Percentiles rank a stretch among this genome's conserved stretches.
Evolutionary conservation across 2,888 invertebrate species (phyloP).

Genomic region (Rhodophaea formosa): DNA sequence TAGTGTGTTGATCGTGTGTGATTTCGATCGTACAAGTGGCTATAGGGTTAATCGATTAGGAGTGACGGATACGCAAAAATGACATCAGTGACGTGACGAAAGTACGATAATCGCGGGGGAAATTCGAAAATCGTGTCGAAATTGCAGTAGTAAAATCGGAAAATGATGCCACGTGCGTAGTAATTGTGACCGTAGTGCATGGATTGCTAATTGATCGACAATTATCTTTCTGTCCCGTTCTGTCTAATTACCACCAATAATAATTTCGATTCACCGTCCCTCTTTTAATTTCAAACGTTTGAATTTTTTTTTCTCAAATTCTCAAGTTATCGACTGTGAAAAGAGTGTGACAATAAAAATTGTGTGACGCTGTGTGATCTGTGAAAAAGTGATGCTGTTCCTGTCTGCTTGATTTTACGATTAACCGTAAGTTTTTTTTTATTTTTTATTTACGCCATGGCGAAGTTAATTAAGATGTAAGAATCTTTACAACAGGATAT

Average conservation of each 20-base stretch:
- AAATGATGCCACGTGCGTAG: constrained; percentile 69
- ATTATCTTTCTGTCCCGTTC: constrained; percentile 67
- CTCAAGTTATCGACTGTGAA: constrained; percentile 29
- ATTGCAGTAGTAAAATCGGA: constrained; percentile 40
- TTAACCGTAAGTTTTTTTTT: constrained; percentile 65
- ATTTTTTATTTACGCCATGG: constrained; percentile 12
- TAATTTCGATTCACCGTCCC: constrained; percentile 49
- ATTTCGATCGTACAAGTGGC: constrained; percentile 38
- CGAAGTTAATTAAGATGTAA: not conserved
- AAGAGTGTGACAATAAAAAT: constrained; percentile 19
- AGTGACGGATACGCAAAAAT: constrained; percentile 56
- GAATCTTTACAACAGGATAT: not conserved
- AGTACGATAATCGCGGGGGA: constrained; percentile 29
- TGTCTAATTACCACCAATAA: constrained; percentile 59
- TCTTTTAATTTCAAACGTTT: constrained; percentile 23
- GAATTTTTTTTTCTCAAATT: constrained; percentile 21
- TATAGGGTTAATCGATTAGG: constrained; percentile 22
- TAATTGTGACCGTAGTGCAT: constrained; percentile 63
- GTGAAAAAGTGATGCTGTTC: constrained; percentile 72
- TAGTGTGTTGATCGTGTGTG: constrained; percentile 66
- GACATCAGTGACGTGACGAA: constrained; percentile 71
- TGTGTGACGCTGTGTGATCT: constrained; percentile 51
- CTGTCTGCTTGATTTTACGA: constrained; percentile 45
- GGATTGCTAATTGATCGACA: constrained; percentile 63
- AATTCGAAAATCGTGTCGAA: constrained; percentile 34